Evolutionary conservation across 35 echinoderm and acorn worm genomes (phyloP).

Genomic region (Lytechinus pictus): DNA sequence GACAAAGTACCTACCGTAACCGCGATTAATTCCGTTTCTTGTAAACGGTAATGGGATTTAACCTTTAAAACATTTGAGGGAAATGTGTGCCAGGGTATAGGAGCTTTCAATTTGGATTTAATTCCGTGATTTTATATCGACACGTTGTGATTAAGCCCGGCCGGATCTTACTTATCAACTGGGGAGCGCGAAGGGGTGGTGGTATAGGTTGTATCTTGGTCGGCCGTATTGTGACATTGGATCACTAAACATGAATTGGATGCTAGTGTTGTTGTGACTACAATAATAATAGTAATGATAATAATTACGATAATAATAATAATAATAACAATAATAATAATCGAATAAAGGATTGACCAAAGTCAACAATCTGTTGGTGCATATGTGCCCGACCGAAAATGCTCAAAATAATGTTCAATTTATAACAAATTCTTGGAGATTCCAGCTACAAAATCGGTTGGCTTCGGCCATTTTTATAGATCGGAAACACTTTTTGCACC

Average conservation of each 20-base stretch:
- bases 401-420: no score
- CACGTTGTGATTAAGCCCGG: not conserved
- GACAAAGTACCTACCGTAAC: slow-evolving; percentile 1
- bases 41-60: not conserved
- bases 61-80: not conserved
- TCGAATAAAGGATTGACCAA: no score
- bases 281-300: not conserved
- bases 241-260: not conserved
- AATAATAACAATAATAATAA: no score
- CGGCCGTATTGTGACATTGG: not conserved
- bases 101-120: not conserved
- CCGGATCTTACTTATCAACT: not conserved
- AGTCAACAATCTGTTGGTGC: no score
- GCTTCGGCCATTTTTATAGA: no score
- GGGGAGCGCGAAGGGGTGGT: not conserved
- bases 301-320: no score
- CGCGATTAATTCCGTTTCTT: not conserved
- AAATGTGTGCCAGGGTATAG: not conserved
- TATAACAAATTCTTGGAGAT: no score
- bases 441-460: no score
- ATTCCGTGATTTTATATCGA: not conserved
- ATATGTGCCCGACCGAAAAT: no score
- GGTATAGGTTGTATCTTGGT: not conserved
- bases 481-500: no score
- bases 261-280: not conserved